Evolutionary conservation across 1,140 invertebrate genomes (phyloP), one percentile per base, ranked within the genome.

Genomic region (Pseudoatta argentina): DNA sequence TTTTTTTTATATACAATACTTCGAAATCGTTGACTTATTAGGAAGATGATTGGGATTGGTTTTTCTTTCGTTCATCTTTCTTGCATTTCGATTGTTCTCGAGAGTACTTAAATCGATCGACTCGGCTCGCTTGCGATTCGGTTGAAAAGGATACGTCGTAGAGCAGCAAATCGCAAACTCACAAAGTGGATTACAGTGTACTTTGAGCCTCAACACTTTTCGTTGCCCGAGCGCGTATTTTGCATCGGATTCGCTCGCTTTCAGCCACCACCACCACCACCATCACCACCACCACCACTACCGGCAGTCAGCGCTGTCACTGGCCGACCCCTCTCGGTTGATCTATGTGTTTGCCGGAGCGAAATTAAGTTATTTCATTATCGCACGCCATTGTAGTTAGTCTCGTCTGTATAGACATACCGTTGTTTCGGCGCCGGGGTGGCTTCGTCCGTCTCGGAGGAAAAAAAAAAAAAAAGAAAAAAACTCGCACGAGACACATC

Each of bases 321-420:
- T 66, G 16, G 16, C 24, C 73, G 18, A 55, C 82, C 82, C 73
- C 53, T 72, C 61, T 53, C 69, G 61, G 48, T 83, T 91, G 89
- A 91, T 91, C 89, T 91, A 91, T 91, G 89, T 91, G 89, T 91
- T 91, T 91, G 89, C 87, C 64, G 14, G 55, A n/a, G 27, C 77
- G 55, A 86, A 91, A 91, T 91, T 83, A 91, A 91, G 89, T 91
- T 91, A 91, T 91, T 86, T 91, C 89, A 91, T 91, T 90, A 90
- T 89, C 89, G 77, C 44, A 57, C 72, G 57, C 61, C 67, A 66
- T 63, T 87, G 87, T 59, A 69, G 51, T 24, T 16, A n/a, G 21
- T 73, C 64, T 4, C 39, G 59, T 63, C 61, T 88, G 63, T 44
- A 67, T 78, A 87, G 75, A 69, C 59, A n/a, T 12, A 44, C 27